These are phyloP conservation scores for Eucera pruinosa DNA, from an alignment of 2,888 invertebrate genomes.

Conservation along the genomic window DNA sequence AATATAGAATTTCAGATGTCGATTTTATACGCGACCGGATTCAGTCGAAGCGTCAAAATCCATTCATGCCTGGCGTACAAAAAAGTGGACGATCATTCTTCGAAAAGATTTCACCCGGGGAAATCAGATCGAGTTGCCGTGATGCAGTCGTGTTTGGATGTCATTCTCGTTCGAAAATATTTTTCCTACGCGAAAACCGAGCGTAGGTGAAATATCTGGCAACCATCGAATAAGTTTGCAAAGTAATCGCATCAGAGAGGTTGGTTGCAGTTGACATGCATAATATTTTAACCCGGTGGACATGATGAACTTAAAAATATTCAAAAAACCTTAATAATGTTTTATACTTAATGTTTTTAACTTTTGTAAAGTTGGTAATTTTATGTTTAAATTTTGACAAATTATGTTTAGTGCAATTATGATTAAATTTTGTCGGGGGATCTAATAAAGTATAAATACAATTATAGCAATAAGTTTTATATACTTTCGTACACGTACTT, in stretches of 20 bases:
- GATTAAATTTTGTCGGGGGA: too few relatives aligned
- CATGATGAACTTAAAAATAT: too few relatives aligned
- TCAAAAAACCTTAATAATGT: too few relatives aligned
- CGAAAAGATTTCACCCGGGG: slow-evolving; percentile 57
- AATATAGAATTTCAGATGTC: slow-evolving; percentile 58
- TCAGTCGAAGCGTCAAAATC: slow-evolving; percentile 37
- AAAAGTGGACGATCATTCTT: slow-evolving; percentile 43
- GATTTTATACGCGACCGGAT: slow-evolving; percentile 51
- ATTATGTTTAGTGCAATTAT: too few relatives aligned
- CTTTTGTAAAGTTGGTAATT: too few relatives aligned
- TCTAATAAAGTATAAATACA: too few relatives aligned
- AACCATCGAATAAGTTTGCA: not conserved
- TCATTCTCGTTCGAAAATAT: slow-evolving; percentile 17
- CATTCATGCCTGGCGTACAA: slow-evolving; percentile 5
- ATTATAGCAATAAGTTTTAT: too few relatives aligned
- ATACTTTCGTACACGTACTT: too few relatives aligned
- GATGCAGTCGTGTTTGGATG: slow-evolving; percentile 33
- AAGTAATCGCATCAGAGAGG: not conserved
- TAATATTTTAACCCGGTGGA: too few relatives aligned
- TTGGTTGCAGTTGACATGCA: too few relatives aligned
- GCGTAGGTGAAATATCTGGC: not conserved
- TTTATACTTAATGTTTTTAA: too few relatives aligned
- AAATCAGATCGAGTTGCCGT: slow-evolving; percentile 55
- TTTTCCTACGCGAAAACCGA: not conserved
- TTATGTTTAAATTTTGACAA: too few relatives aligned